Conservation (phyloP, 2,113 vertebrate species). For the Oncorhynchus masou region DNA sequence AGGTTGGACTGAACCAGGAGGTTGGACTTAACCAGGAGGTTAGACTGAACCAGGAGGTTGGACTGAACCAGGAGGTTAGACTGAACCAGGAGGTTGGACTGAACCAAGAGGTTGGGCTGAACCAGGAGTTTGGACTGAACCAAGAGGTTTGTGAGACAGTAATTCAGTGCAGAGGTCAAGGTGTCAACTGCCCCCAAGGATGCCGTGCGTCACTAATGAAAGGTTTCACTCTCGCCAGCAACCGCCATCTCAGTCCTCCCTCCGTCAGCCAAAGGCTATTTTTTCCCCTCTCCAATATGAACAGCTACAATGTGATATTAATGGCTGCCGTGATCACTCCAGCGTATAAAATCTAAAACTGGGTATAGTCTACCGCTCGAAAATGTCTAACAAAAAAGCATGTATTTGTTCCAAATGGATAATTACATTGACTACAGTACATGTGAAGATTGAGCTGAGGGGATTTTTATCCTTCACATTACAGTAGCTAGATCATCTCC, state of each 20-base stretch:
- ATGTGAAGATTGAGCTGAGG: neutral
- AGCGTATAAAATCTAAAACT: neutral
- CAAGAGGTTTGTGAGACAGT: constrained; percentile 7
- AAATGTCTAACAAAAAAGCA: neutral
- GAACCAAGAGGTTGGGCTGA: too few relatives aligned
- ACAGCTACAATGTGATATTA: neutral
- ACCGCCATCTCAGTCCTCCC: neutral
- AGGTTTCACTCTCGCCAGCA: constrained; percentile 6
- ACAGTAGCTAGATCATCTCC: constrained; percentile 9
- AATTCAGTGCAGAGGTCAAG: constrained; percentile 13
- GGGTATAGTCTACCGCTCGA: neutral
- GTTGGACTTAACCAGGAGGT: too few relatives aligned
- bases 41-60: too few relatives aligned
- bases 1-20: too few relatives aligned
- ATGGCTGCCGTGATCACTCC: constrained; percentile 2
- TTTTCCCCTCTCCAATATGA: neutral
- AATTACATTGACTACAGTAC: neutral
- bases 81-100: too few relatives aligned
- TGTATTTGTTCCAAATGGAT: constrained; percentile 12
- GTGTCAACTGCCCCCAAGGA: constrained; percentile 19
- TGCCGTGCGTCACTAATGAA: constrained; percentile 10
- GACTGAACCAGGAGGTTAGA: too few relatives aligned
- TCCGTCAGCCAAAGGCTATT: neutral
- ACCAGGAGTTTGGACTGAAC: too few relatives aligned
- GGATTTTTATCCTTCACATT: constrained; percentile 7